These are phyloP conservation scores for Rhagologus leucostigma DNA, from an alignment of 2,113 vertebrate species.

Conservation along the genomic window DNA sequence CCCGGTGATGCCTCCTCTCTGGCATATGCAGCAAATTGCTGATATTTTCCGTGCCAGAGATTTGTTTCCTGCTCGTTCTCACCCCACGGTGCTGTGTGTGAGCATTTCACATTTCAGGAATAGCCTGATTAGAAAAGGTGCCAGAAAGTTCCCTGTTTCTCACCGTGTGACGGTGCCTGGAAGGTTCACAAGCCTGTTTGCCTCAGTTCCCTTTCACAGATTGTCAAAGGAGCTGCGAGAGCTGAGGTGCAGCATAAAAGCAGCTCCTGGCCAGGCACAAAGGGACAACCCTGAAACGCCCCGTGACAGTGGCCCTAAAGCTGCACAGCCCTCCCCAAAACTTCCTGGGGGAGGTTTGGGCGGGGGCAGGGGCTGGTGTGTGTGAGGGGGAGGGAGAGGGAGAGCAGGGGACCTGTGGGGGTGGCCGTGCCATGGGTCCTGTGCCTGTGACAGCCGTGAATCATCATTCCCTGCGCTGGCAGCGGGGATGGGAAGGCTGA, in stretches of 20 bases:
- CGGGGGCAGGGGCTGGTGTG: accelerated
- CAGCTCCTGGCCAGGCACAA: neutral
- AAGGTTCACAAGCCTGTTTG: neutral
- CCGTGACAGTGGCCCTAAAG: accelerated
- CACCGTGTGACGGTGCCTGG: neutral
- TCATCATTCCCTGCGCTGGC: neutral
- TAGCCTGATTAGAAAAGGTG: neutral
- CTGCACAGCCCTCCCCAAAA: neutral
- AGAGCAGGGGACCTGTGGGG: neutral
- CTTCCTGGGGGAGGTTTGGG: accelerated
- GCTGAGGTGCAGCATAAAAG: neutral
- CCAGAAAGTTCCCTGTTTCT: neutral
- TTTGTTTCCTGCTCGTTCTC: neutral
- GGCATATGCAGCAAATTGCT: neutral
- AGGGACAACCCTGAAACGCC: neutral
- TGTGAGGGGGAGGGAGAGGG: neutral
- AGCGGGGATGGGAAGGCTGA: neutral
- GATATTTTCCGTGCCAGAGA: neutral
- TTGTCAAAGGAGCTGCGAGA: neutral
- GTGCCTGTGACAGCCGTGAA: neutral
- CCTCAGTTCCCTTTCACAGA: neutral
- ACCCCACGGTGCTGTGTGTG: accelerated
- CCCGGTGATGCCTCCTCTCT: accelerated
- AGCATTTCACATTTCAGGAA: neutral
- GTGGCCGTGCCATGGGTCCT: neutral